A percentile compares a stretch with the other conserved stretches of the same genome.
These are phyloP conservation scores for Jaculus jaculus DNA, from an alignment of 2,113 vertebrate genomes.

Conservation along the genomic window DNA sequence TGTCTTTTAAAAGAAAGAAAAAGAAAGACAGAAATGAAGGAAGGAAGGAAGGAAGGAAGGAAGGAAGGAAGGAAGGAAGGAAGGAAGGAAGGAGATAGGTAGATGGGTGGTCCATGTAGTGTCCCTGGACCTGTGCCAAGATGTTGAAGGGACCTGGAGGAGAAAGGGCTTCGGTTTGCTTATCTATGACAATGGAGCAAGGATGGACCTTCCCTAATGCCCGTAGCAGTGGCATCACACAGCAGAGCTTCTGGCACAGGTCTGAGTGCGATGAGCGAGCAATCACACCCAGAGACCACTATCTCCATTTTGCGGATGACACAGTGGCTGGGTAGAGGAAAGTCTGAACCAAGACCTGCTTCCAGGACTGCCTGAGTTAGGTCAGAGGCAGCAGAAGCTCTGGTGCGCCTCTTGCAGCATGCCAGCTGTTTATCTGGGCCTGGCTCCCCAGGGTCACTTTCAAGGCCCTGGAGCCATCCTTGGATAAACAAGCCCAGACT, in stretches of 20 bases:
- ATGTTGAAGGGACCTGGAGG: not conserved
- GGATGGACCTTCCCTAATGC: too few species aligned
- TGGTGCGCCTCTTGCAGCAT: fast-evolving
- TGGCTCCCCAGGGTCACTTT: not conserved
- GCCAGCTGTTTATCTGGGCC: constrained; percentile 47
- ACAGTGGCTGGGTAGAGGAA: not conserved
- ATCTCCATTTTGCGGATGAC: not conserved
- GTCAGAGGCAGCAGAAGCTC: too few species aligned
- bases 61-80: too few species aligned
- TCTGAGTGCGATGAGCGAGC: not conserved
- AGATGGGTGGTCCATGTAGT: not conserved
- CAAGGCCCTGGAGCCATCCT: not conserved
- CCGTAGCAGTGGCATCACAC: too few species aligned
- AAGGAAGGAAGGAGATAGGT: too few species aligned
- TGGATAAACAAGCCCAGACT: constrained; percentile 42
- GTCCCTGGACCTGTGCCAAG: not conserved
- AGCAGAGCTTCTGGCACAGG: not conserved
- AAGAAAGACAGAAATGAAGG: too few species aligned
- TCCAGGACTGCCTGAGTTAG: not conserved
- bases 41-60: too few species aligned
- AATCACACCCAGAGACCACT: not conserved
- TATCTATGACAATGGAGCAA: not conserved
- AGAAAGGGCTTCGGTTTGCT: not conserved
- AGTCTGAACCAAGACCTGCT: not conserved
- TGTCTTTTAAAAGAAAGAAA: too few species aligned